Base-by-base conservation (phyloP, 2,888 invertebrate species). In the Synergus umbraculus region DNA sequence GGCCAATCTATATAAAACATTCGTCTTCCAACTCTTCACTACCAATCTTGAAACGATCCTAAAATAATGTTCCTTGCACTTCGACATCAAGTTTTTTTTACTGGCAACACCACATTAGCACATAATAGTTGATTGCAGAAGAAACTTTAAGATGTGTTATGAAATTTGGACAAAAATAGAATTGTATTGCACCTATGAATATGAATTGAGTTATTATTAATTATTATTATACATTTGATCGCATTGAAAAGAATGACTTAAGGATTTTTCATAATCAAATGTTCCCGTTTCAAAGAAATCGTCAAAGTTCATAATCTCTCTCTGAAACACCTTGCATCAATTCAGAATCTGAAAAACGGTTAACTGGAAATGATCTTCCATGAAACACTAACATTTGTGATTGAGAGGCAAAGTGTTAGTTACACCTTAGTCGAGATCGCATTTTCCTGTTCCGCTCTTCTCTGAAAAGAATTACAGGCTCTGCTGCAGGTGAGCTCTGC, bases 1-100 rank as follows among this genome's bases (percentile, higher is more conserved):
- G 87, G 85, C 86, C 85, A 89, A 89, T 89, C 87, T 86, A 86
- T 87, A 87, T 88, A 88, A 87, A 86, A 77, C 76, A 67, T 76
- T 78, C 80, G 83, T 86, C 84, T 86, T 84, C 83, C 79, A 44
- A 58, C 66, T 58, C 69, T 73, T 73, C 76, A 77, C 79, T 78
- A 18, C 76, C 82, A 83, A 83, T 82, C 79, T 79, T 73, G 37
- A 73, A 73, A 46, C 60, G 12, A 60, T 18, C 22, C n/a, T 60
- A 22, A 60, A 10, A 60, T 60, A 46, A 73, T 73, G 49, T 63
- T 37, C 44, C 43, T 76, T 76, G 60, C 64, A 44, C 76, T 76
- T 63, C 60, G 54, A 63, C 29, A 60, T 64, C 10, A 60, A 76
- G 37, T 63, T 76, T 60, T 76, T 76, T 46, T 76, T 76, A 22